Conservation (phyloP, 2,113 vertebrate species). For the Grus americana region DNA sequence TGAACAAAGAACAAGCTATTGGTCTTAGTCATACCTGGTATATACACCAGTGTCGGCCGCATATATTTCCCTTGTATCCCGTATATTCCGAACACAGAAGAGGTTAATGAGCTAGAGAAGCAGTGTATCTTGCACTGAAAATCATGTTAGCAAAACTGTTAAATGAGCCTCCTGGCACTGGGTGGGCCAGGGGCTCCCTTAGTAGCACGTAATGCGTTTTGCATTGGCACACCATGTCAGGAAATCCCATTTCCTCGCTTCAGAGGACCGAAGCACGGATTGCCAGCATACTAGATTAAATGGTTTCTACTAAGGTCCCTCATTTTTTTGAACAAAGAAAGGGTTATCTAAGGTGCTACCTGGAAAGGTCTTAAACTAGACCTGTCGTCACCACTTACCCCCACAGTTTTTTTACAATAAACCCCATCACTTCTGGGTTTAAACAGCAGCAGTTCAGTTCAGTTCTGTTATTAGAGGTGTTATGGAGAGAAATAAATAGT, state of each 20-base stretch:
- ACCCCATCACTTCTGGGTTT: background rate
- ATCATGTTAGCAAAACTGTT: background rate
- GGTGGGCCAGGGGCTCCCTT: background rate
- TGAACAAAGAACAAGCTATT: background rate
- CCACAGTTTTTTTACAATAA: background rate
- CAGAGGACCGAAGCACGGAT: background rate
- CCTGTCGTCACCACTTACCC: background rate
- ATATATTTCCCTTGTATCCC: background rate
- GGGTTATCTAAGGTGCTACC: background rate
- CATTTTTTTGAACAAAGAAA: background rate
- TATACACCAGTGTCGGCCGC: background rate
- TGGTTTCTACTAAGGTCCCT: background rate
- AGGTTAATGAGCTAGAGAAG: background rate
- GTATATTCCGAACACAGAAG: background rate
- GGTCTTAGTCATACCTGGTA: background rate
- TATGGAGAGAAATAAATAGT: conserved; percentile 11
- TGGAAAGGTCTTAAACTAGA: background rate
- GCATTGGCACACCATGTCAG: background rate
- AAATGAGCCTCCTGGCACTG: conserved; percentile 7
- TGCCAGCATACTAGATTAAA: background rate
- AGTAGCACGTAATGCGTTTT: background rate
- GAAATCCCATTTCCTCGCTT: conserved; percentile 43
- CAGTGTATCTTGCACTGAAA: background rate
- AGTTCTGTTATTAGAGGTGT: background rate
- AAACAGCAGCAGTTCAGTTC: background rate